Conservation (phyloP, 1,140 invertebrate species). For the Zaprionus inermis region DNA sequence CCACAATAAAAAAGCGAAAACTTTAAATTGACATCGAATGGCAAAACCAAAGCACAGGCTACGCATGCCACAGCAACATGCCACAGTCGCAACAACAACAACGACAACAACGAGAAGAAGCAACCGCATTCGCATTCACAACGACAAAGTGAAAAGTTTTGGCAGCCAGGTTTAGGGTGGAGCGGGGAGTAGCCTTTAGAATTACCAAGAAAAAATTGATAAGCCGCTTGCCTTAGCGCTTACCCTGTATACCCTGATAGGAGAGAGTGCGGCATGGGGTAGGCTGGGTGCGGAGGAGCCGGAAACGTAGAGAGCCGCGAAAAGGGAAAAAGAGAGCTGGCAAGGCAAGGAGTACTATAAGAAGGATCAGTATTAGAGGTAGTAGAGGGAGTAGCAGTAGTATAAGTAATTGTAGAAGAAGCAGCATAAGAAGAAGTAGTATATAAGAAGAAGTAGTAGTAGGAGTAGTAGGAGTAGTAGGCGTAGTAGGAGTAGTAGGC, state of each 20-base stretch:
- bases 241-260: constrained; percentile 1
- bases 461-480: no score
- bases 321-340: no score
- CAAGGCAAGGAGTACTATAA: no score
- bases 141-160: constrained; percentile 76
- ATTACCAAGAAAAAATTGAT: constrained; percentile 43
- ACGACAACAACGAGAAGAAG: constrained; percentile 31
- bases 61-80: constrained; percentile 25
- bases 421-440: no score
- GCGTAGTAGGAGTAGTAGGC: not conserved
- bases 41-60: constrained; percentile 61
- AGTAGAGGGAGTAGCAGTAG: no score
- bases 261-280: not conserved
- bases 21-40: constrained; percentile 81
- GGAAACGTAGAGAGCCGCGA: no score
- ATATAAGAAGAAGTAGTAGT: no score
- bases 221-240: constrained; percentile 11
- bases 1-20: constrained; percentile 47
- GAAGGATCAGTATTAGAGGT: no score
- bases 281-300: no score
- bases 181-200: not conserved
- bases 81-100: constrained; percentile 21
- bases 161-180: constrained; percentile 44
- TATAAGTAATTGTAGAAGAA: no score
- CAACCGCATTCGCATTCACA: constrained; percentile 42